Evolutionary conservation across 2,797 vertebrate species (phyloP).

Genomic region (Furcifer pardalis): DNA sequence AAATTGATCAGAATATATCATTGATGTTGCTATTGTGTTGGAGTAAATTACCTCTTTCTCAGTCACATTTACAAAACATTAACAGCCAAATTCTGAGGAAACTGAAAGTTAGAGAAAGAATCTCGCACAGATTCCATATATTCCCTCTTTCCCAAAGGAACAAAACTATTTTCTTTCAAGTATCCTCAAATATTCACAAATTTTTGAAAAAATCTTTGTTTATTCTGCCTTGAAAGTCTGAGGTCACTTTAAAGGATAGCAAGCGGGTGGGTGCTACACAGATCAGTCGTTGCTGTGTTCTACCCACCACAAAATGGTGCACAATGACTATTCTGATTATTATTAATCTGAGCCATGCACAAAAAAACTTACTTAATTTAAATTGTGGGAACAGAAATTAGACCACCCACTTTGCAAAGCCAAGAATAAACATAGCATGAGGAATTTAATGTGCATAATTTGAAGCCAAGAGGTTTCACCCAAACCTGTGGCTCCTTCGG

Average conservation of each 20-base stretch:
- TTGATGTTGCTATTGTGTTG: background rate
- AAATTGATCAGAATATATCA: background rate
- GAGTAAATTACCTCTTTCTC: background rate
- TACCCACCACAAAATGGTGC: background rate
- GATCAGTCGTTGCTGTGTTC: background rate
- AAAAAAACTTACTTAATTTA: constrained; percentile 44
- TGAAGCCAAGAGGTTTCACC: constrained; percentile 44
- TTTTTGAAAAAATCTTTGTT: background rate
- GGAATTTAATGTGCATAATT: constrained; percentile 53
- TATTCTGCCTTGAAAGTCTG: background rate
- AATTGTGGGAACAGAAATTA: constrained; percentile 40
- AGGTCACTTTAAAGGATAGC: background rate
- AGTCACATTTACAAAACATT: background rate
- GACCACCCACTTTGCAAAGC: constrained; percentile 57
- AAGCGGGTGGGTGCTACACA: background rate
- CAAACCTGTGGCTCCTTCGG: constrained; percentile 35
- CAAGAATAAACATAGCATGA: constrained; percentile 43
- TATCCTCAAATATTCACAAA: background rate
- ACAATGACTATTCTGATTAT: background rate
- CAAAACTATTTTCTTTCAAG: background rate
- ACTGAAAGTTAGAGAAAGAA: background rate
- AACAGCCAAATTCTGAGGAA: background rate
- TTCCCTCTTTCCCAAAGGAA: background rate
- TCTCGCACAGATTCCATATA: background rate
- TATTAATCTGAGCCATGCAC: constrained; percentile 16